These are phyloP conservation scores for Brachypteracias leptosomus DNA, from an alignment of 2,113 vertebrate species.

Conservation along the genomic window DNA sequence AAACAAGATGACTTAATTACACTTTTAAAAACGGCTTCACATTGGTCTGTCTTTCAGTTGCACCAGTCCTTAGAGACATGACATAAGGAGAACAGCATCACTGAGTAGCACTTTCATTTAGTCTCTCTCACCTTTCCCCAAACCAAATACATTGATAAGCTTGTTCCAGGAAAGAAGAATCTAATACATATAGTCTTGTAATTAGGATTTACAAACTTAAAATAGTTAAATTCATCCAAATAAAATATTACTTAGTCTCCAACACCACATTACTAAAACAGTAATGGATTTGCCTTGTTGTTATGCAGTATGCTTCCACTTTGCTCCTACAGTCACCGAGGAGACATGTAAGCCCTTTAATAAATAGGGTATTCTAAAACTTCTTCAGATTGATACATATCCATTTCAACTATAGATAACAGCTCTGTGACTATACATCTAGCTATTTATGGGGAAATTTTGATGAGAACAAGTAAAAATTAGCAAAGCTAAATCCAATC, in stretches of 20 bases:
- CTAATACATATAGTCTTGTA: background rate
- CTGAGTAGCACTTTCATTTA: background rate
- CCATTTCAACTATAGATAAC: slow-evolving; percentile 25
- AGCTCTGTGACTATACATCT: slow-evolving; percentile 19
- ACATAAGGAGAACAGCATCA: background rate
- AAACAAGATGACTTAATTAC: background rate
- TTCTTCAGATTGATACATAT: slow-evolving; percentile 16
- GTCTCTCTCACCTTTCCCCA: background rate
- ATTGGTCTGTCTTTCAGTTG: background rate
- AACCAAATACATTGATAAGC: background rate
- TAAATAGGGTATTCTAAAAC: slow-evolving; percentile 41
- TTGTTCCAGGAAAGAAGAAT: background rate
- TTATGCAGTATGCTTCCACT: background rate
- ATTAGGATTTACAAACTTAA: background rate
- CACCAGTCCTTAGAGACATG: background rate
- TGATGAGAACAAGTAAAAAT: slow-evolving; percentile 60
- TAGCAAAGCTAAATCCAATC: slow-evolving; percentile 24
- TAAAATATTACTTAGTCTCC: background rate
- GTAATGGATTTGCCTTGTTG: background rate
- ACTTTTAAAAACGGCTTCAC: background rate
- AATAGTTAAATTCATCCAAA: background rate
- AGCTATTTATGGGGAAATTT: background rate
- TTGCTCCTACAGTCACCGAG: slow-evolving; percentile 11
- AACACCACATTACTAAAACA: background rate
- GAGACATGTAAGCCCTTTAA: slow-evolving; percentile 19